phyloP scores from a whole-genome alignment of 2,888 invertebrate species.

The Tetragonisca angustula region DNA sequence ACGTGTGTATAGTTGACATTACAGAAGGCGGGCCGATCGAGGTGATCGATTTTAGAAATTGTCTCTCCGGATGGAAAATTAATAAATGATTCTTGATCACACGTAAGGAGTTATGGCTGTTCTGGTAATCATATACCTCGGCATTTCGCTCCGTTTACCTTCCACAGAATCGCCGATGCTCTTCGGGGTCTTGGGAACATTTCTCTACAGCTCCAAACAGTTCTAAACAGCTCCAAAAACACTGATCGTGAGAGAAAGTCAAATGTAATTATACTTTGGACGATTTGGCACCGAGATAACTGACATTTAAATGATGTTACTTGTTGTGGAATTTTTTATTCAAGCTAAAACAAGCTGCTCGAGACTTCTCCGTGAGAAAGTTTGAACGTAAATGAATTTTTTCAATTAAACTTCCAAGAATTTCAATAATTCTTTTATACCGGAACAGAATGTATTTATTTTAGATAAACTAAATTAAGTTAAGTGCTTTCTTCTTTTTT shows the following conservation, averaged over 20 bases:
- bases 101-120: conserved; percentile 38
- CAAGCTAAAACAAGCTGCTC: background rate
- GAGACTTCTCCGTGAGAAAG: background rate
- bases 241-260: too few relatives aligned
- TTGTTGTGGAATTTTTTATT: background rate
- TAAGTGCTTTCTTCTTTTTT: background rate
- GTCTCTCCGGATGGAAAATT: conserved; percentile 48
- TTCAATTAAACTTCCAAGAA: background rate
- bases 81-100: conserved; percentile 56
- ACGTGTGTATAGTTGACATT: conserved; percentile 54
- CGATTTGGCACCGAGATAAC: too few relatives aligned
- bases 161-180: too few relatives aligned
- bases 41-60: conserved; percentile 45
- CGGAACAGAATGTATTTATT: background rate
- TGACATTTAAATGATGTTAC: background rate
- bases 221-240: too few relatives aligned
- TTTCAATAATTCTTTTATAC: background rate
- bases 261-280: background rate
- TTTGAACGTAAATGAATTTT: background rate
- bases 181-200: background rate
- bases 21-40: conserved; percentile 42
- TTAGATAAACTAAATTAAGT: background rate
- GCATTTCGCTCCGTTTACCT: conserved; percentile 3
- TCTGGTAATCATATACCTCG: conserved; percentile 29
- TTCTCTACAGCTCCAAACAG: background rate